Conservation (phyloP, 2,888 invertebrate species). For the Parnassius smintheus region DNA sequence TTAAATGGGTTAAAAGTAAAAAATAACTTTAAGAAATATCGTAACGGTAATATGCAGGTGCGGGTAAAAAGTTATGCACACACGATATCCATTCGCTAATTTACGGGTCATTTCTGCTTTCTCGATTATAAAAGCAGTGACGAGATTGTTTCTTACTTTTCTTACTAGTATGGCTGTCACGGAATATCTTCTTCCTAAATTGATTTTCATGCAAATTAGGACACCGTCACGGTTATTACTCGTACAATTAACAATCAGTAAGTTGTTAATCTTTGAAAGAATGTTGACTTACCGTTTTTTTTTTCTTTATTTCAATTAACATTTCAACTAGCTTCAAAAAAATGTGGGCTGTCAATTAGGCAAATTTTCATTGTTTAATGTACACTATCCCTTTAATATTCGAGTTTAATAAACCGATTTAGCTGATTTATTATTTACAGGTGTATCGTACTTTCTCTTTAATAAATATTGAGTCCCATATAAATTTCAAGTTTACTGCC, state of each 20-base stretch:
- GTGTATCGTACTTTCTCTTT: too few relatives aligned
- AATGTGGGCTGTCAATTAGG: too few relatives aligned
- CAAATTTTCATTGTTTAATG: too few relatives aligned
- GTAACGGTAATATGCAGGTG: conserved; percentile 1
- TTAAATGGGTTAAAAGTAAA: neutral
- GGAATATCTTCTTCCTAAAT: conserved; percentile 12
- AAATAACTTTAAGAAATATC: too few relatives aligned
- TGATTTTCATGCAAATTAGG: conserved; percentile 18
- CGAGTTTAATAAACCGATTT: too few relatives aligned
- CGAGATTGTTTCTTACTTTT: conserved; percentile 6
- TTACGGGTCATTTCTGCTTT: conserved; percentile 17
- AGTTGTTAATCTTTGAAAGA: neutral
- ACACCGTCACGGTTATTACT: conserved; percentile 7
- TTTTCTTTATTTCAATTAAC: neutral
- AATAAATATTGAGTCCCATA: too few relatives aligned
- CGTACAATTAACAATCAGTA: conserved; percentile 3
- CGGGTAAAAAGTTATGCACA: conserved; percentile 4
- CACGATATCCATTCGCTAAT: conserved; percentile 1
- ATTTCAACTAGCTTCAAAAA: too few relatives aligned
- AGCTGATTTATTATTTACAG: too few relatives aligned
- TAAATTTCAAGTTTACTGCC: too few relatives aligned
- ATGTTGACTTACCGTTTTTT: neutral
- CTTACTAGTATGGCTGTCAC: conserved; percentile 9
- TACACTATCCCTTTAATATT: too few relatives aligned
- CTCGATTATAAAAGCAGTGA: conserved; percentile 12